Evolutionary conservation across 2,888 invertebrate species (phyloP).

Genomic region (Coecobrya sp.): DNA sequence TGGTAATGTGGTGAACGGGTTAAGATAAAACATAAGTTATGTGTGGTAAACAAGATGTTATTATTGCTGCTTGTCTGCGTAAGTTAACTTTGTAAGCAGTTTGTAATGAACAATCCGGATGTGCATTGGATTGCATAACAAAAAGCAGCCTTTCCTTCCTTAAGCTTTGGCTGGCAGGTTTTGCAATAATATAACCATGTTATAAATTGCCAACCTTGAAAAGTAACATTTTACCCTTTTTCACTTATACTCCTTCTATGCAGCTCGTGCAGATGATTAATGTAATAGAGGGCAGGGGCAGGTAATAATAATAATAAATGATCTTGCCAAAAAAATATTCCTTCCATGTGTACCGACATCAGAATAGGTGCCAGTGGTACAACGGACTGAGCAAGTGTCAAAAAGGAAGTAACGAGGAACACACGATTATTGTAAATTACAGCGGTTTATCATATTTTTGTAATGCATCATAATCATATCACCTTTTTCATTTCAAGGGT

Average conservation of each 20-base stretch:
- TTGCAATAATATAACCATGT: background rate
- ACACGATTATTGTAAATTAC: background rate
- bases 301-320: background rate
- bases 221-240: slow-evolving; percentile 16
- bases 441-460: background rate
- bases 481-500: slow-evolving; percentile 24
- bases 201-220: slow-evolving; percentile 34
- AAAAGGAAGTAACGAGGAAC: slow-evolving; percentile 32
- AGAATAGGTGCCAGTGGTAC: background rate
- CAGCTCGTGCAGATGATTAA: slow-evolving; percentile 42
- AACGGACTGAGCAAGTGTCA: background rate
- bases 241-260: background rate
- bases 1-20: too few relatives aligned
- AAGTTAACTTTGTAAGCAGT: too few relatives aligned
- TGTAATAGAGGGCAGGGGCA: slow-evolving; percentile 67
- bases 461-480: slow-evolving; percentile 27
- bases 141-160: background rate
- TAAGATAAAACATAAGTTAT: too few relatives aligned
- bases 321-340: slow-evolving; percentile 35
- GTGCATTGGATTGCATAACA: background rate
- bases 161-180: slow-evolving; percentile 6
- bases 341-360: background rate
- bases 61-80: too few relatives aligned
- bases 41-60: too few relatives aligned
- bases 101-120: background rate